Evolutionary conservation across 2,797 vertebrate genomes (phyloP).

Genomic region (Ambastaia sidthimunki): DNA sequence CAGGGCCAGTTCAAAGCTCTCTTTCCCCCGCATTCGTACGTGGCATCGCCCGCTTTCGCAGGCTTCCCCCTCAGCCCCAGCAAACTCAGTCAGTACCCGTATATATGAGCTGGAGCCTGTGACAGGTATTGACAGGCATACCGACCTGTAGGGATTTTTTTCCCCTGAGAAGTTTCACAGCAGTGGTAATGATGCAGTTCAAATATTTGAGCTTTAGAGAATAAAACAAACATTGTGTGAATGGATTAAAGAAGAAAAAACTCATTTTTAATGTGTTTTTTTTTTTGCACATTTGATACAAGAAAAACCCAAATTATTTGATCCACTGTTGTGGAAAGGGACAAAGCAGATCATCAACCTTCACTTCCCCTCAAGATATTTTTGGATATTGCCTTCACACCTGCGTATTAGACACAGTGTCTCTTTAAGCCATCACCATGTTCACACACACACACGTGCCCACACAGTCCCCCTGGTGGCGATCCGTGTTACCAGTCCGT

Average conservation of each 20-base stretch:
- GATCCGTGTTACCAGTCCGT: conserved; percentile 79
- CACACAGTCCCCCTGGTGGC: conserved; percentile 69
- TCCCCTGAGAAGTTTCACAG: conserved; percentile 76
- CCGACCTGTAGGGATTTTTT: neutral
- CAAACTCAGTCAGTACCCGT: conserved; percentile 95
- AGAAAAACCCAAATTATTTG: conserved; percentile 48
- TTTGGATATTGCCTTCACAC: conserved; percentile 94
- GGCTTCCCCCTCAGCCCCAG: conserved; percentile 95
- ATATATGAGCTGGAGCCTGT: conserved; percentile 85
- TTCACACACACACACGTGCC: too few species aligned
- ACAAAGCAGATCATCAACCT: conserved; percentile 42
- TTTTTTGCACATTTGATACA: conserved; percentile 93
- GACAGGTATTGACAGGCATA: conserved; percentile 8
- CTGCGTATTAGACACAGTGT: conserved; percentile 86
- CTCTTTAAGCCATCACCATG: conserved; percentile 91
- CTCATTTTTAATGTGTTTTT: conserved; percentile 89
- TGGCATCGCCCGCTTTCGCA: conserved; percentile 90
- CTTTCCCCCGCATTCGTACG: conserved; percentile 90
- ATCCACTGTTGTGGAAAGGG: conserved; percentile 54
- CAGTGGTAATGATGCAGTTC: conserved; percentile 36
- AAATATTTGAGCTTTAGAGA: conserved; percentile 55
- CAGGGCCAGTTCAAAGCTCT: conserved; percentile 90
- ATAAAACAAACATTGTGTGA: conserved; percentile 47
- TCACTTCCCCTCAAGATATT: conserved; percentile 73
- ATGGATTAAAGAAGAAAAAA: conserved; percentile 44